Evolutionary conservation across 2,113 vertebrate species (phyloP).

Genomic region (Copsychus sechellarum): DNA sequence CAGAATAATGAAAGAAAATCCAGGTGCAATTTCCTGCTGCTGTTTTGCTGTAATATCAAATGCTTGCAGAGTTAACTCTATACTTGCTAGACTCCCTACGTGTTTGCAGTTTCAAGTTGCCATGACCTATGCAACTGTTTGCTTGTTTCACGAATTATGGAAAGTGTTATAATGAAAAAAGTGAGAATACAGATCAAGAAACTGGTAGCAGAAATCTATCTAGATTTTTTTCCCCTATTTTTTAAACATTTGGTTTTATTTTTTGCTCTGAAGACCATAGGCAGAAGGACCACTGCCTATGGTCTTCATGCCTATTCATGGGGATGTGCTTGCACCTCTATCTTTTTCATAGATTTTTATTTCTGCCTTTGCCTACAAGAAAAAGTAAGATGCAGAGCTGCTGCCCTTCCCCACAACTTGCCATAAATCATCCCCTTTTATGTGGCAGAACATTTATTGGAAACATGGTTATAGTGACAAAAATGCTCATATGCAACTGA

Average conservation of each 20-base stretch:
- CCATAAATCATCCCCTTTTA: neutral
- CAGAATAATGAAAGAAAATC: conserved; percentile 1
- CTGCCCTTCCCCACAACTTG: neutral
- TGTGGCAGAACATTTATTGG: neutral
- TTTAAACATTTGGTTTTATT: neutral
- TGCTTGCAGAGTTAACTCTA: neutral
- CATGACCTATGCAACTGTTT: neutral
- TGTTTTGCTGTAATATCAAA: neutral
- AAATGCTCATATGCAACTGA: neutral
- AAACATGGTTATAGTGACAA: neutral
- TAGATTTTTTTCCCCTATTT: neutral
- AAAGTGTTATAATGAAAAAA: neutral
- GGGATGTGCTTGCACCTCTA: neutral
- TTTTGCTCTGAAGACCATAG: neutral
- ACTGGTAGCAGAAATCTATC: neutral
- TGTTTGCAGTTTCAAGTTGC: neutral
- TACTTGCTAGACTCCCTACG: fast-evolving
- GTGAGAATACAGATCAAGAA: neutral
- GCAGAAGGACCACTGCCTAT: neutral
- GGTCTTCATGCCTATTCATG: neutral
- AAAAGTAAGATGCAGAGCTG: neutral
- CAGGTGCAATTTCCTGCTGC: neutral
- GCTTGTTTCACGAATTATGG: neutral
- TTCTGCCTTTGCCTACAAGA: neutral
- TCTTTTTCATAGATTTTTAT: neutral